Evolutionary conservation across 2,888 invertebrate genomes (phyloP), one percentile per base, ranked within the genome.

Genomic region (Oscheius sp.): DNA sequence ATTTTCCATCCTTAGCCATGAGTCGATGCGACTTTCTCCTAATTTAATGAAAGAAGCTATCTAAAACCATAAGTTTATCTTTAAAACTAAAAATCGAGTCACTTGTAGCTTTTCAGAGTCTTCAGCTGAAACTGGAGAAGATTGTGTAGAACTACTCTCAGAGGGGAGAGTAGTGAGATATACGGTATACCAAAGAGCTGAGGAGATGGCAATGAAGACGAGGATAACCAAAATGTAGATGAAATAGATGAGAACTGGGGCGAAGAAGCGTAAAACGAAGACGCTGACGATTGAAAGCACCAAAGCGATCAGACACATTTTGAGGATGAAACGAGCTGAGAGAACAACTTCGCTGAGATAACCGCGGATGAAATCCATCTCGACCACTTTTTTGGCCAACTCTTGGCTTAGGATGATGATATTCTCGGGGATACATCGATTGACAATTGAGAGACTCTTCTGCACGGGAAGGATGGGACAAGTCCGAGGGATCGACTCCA

Each of bases 391-490:
- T 31, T 42, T 45, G 5, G 48, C 58, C 17, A 61, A 15, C 23
- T 68, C 68, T 15, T 61, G 48, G 15, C 68, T 42, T 3, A 68
- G 42, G 4, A 61, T 31, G 15, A 58, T 27, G 37, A 68, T 27
- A 25, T 68, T 58, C n/a, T 68, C 68, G 25, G 68, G 68, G 34
- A 68, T 61, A 46, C 68, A 68, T 6, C 68, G 68, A 34, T 61
- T 45, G 12, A 68, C 29, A 20, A 68, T 39, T 8, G 46, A 29
- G 20, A 50, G n/a, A 46, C 68, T 68, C 27, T 61, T 45, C n/a
- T 39, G 27, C 23, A 68, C 52, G 2, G 68, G 68, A 1, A 68
- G 50, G 23, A 48, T 45, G 3, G 68, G 68, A 61, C 68, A 68
- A 17, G 42, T 15, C 31, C 15, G 20, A 12, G 25, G 27, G 5